These are phyloP conservation scores for Blera fallax DNA, from an alignment of 2,888 invertebrate species.

Conservation along the genomic window DNA sequence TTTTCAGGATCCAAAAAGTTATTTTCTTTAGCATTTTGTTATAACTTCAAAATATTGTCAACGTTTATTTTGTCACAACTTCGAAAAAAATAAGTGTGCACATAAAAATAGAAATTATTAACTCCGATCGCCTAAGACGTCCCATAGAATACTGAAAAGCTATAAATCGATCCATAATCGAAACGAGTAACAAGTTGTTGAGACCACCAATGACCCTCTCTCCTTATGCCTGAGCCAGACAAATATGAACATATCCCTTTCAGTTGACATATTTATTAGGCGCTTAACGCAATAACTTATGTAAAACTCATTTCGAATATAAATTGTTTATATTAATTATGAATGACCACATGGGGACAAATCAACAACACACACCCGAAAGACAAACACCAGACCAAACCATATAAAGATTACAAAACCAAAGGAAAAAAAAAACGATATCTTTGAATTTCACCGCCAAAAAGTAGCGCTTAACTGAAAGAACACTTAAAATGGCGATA, in stretches of 20 bases:
- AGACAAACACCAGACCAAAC: neutral
- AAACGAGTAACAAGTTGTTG: neutral
- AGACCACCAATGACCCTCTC: neutral
- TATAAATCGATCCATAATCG: neutral
- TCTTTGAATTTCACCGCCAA: conserved; percentile 43
- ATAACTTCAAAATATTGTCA: too few relatives aligned
- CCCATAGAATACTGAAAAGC: neutral
- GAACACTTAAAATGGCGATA: conserved; percentile 53
- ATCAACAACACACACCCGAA: neutral
- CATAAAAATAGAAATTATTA: too few relatives aligned
- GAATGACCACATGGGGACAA: conserved; percentile 4
- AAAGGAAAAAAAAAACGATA: neutral
- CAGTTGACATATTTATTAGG: neutral
- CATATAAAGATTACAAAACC: neutral
- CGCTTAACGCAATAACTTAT: neutral
- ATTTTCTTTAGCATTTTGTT: too few relatives aligned
- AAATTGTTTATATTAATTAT: conserved; percentile 24
- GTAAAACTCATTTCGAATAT: conserved; percentile 20
- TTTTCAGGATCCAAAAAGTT: too few relatives aligned
- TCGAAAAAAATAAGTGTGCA: too few relatives aligned
- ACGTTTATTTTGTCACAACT: too few relatives aligned
- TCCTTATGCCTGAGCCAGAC: neutral
- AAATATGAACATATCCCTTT: neutral
- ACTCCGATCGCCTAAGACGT: neutral
- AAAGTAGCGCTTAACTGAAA: conserved; percentile 14